Evolutionary conservation across 1,140 invertebrate genomes (phyloP), one percentile per base, ranked within the genome.

Genomic region (Drosophila busckii): DNA sequence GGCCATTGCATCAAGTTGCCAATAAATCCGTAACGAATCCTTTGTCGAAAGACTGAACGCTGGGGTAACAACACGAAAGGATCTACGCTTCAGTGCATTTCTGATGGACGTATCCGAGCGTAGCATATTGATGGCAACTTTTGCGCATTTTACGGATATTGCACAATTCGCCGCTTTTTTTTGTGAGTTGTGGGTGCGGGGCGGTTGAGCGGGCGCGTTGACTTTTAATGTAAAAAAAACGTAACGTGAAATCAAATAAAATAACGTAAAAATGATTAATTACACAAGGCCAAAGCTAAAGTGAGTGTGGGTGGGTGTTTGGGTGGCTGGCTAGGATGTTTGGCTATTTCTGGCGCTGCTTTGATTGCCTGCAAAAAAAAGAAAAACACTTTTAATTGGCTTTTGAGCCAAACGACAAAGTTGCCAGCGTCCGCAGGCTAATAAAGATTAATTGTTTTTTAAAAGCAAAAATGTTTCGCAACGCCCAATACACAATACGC

Each of bases 391-490:
- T 82, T 82, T 82, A 82, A 82, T 82, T 82, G 75, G 75, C 76
- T 82, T 82, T 82, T 75, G 75, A 73, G 73, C 80, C 73, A 78
- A n/a, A 69, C 69, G 68, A 69, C 40, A 61, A 20, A 58, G 54
- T 50, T 53, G 28, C 29, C 37, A 45, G 32, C 49, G 22, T 31
- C 25, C 23, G 29, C 9, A 40, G 7, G 41, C 75, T 82, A 82
- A 82, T 82, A 82, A 82, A 82, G 75, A 82, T 82, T 82, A 82
- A 82, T 82, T 82, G 75, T 82, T 82, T 82, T 82, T 82, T 82
- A 82, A 82, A 65, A 70, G 61, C 75, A 76, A 70, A 73, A 82
- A 73, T 71, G 68, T 73, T n/a, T 76, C 61, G 49, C 71, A 67
- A 55, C 52, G 71, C 66, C 31, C 37, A 13, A 20, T 4, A 15